Evolutionary conservation across 2,888 invertebrate species (phyloP).

Genomic region (Ochropleura plecta): DNA sequence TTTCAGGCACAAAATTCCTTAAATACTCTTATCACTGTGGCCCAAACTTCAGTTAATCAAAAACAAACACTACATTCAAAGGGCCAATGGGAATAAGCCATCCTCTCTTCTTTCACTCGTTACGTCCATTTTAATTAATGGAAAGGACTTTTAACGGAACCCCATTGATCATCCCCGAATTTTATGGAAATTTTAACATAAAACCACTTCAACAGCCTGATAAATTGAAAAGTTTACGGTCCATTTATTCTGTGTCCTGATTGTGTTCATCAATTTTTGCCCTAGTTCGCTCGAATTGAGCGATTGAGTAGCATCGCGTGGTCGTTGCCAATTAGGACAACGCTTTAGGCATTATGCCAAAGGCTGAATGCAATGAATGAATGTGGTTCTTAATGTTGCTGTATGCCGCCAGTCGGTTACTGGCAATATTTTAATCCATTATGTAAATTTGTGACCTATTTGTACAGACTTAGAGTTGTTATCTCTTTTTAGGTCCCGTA

Average conservation of each 20-base stretch:
- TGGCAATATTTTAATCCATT: constrained; percentile 28
- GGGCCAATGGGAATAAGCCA: constrained; percentile 32
- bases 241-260: constrained; percentile 27
- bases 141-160: neutral
- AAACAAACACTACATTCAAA: constrained; percentile 46
- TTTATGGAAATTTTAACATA: constrained; percentile 28
- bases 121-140: constrained; percentile 38
- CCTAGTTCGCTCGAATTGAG: constrained; percentile 35
- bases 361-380: constrained; percentile 46
- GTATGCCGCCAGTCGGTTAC: constrained; percentile 14
- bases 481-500: neutral
- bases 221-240: constrained; percentile 42
- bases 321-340: constrained; percentile 54
- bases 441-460: constrained; percentile 23
- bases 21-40: neutral
- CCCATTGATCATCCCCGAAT: constrained; percentile 24
- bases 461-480: neutral
- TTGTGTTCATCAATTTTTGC: constrained; percentile 25
- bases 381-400: constrained; percentile 36
- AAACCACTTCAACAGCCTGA: constrained; percentile 18
- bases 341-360: constrained; percentile 56
- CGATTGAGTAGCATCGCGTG: constrained; percentile 23
- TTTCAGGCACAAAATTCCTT: neutral
- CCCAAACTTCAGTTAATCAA: constrained; percentile 45
- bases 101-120: neutral